Base-by-base conservation (phyloP, 2,888 invertebrate genomes). In the Eretmocerus hayati region DNA sequence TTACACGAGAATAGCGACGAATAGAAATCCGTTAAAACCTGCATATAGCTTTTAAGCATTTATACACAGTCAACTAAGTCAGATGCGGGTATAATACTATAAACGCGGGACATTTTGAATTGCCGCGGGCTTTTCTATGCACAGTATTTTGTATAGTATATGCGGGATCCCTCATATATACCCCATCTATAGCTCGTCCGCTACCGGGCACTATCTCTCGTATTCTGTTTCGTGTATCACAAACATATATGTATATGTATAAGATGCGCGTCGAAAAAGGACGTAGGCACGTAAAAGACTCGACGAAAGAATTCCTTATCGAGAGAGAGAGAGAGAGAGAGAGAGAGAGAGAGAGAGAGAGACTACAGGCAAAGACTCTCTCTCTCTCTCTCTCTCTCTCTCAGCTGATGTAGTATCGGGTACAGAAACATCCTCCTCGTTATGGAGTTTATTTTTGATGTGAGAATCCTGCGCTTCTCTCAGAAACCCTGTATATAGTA, bases 1-100 rank as follows among this genome's bases (percentile, higher is more conserved):
- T n/a, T n/a, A n/a, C n/a, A n/a, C n/a, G n/a, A n/a, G 46, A 52
- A 49, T 49, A 26, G 49, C n/a, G 41, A 35, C 46, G 46, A 50
- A 46, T 49, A 50, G 53, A 47, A 42, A 50, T 53, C 50, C 50
- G 53, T 47, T 50, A 53, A n/a, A n/a, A 53, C 50, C 50, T 53
- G 50, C 42, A 35, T 11, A 11, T 18, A 13, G 15, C 35, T 9
- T 15, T 15, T 5, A 5, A 4, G 3, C 35, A 16, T n/a, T 18
- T 8, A 31, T 15, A 31, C 31, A 15, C 15, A 15, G n/a, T n/a
- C n/a, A n/a, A n/a, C n/a, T 11, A 11, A 11, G 8, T 26, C 26
- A 11, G 26, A 9, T 26, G 26, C 26, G 11, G 8, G 26, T 11
- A 26, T 26, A 26, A 6, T 11, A 26, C 26, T 11, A 26, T 11